Evolutionary conservation across 1,140 invertebrate genomes (phyloP).

Genomic region (Mylabris phalerata): DNA sequence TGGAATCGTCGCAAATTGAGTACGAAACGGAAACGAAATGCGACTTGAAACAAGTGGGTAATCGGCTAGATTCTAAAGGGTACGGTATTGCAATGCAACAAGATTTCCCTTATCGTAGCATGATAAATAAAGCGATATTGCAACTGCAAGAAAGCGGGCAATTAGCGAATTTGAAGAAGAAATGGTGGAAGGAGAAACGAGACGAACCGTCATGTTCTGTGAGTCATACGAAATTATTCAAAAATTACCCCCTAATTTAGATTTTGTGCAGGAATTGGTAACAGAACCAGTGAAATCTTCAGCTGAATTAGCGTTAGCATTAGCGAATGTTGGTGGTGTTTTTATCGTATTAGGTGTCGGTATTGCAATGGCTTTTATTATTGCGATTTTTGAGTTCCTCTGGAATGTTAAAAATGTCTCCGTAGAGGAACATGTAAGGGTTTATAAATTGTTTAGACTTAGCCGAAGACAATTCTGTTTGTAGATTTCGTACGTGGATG

Average conservation of each 20-base stretch:
- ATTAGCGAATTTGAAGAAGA: slow-evolving; percentile 69
- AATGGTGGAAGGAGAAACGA: slow-evolving; percentile 74
- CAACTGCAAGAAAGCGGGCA: slow-evolving; percentile 74
- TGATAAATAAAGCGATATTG: slow-evolving; percentile 67
- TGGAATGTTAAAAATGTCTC: slow-evolving; percentile 74
- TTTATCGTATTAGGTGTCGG: slow-evolving; percentile 78
- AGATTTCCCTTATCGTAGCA: slow-evolving; percentile 65
- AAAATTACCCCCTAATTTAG: neutral
- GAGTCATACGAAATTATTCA: neutral
- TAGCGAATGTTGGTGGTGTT: slow-evolving; percentile 85
- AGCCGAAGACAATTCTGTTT: neutral
- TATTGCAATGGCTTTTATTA: slow-evolving; percentile 54
- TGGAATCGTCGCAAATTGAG: slow-evolving; percentile 79
- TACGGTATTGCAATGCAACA: slow-evolving; percentile 69
- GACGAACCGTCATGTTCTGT: slow-evolving; percentile 31
- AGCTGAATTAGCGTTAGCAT: slow-evolving; percentile 62
- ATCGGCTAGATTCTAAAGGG: slow-evolving; percentile 70
- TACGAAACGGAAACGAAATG: slow-evolving; percentile 73
- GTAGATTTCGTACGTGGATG: slow-evolving; percentile 56
- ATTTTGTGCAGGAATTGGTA: neutral
- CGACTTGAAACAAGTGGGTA: slow-evolving; percentile 68
- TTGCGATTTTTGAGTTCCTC: slow-evolving; percentile 70
- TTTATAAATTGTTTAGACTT: neutral
- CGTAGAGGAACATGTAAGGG: slow-evolving; percentile 62
- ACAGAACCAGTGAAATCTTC: slow-evolving; percentile 28